A percentile compares a stretch with the other conserved stretches of the same genome.
Conservation (phyloP, 2,113 vertebrate species). For the Amia ocellicauda region DNA sequence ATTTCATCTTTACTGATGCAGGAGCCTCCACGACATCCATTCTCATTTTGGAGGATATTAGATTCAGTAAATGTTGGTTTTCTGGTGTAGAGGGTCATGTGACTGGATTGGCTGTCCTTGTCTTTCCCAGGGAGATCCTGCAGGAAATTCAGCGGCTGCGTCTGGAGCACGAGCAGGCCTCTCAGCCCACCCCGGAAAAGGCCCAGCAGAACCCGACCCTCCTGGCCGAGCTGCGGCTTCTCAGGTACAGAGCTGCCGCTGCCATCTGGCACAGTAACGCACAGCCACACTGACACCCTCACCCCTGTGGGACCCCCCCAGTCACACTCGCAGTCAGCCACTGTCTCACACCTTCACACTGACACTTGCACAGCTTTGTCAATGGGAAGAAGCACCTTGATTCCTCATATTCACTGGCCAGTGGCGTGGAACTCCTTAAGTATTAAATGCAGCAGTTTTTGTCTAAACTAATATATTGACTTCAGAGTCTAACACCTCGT, state of each 20-base stretch:
- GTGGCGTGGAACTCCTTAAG: no score
- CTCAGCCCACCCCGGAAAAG: constrained; percentile 86
- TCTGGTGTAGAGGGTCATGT: neutral
- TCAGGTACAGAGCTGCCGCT: constrained; percentile 70
- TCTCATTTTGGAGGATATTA: neutral
- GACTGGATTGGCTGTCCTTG: constrained; percentile 17
- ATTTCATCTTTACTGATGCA: no score
- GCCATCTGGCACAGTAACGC: neutral
- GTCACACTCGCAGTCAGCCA: neutral
- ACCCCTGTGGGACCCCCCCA: no score
- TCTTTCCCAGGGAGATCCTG: constrained; percentile 85
- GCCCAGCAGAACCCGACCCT: constrained; percentile 94
- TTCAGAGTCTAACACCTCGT: no score
- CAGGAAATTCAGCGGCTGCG: constrained; percentile 95
- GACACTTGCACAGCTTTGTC: neutral
- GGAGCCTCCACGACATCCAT: no score
- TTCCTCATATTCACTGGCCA: no score
- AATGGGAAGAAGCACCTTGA: no score
- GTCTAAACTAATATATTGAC: no score
- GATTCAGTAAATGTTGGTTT: neutral
- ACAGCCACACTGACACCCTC: neutral
- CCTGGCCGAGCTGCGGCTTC: constrained; percentile 88
- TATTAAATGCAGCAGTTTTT: no score
- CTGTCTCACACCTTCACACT: neutral
- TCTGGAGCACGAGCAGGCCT: constrained; percentile 92